Conservation (phyloP, 2,888 invertebrate genomes). For the Trissoscelio sp. region DNA sequence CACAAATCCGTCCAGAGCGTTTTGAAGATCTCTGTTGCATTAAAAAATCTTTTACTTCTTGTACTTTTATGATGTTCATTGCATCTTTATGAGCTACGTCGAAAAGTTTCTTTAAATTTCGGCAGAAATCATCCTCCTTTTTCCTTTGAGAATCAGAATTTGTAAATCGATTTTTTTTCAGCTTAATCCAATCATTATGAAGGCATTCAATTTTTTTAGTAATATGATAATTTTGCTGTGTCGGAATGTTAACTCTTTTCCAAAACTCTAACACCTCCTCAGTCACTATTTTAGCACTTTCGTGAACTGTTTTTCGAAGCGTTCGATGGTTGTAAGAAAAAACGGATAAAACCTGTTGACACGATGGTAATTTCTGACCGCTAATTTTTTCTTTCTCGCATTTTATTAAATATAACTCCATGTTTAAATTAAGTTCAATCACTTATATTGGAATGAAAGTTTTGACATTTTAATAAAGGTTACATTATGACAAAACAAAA, state of each 20-base stretch:
- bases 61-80: neutral
- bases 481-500: too few species aligned
- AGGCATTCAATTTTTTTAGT: slow-evolving; percentile 6
- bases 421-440: too few species aligned
- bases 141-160: neutral
- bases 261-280: slow-evolving; percentile 9
- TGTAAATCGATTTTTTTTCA: neutral
- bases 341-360: slow-evolving; percentile 14
- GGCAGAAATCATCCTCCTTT: neutral
- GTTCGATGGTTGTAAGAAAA: slow-evolving; percentile 3
- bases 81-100: slow-evolving; percentile 20
- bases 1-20: slow-evolving; percentile 10
- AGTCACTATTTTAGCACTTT: neutral
- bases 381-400: neutral
- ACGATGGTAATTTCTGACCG: slow-evolving; percentile 5
- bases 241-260: slow-evolving; percentile 5
- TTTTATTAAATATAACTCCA: slow-evolving; percentile 15
- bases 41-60: neutral
- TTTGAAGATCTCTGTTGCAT: neutral
- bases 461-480: too few species aligned
- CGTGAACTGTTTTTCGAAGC: neutral
- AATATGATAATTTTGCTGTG: neutral
- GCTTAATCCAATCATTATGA: neutral
- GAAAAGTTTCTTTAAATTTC: neutral
- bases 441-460: too few species aligned